Base-by-base conservation (phyloP, 2,797 vertebrate species). In the Oryzias dopingdopingensis region DNA sequence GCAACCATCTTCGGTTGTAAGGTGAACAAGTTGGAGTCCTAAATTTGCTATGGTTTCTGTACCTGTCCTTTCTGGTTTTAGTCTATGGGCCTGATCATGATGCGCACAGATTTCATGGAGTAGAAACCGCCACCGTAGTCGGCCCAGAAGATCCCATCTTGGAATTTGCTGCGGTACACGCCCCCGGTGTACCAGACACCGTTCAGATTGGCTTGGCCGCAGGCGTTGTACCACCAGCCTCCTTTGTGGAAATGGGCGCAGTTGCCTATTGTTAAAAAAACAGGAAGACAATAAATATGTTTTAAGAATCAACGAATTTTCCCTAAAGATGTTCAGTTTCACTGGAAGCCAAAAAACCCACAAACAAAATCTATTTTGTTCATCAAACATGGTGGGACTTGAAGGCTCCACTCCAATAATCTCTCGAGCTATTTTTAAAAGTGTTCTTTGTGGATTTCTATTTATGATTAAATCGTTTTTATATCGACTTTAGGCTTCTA, bases 191-290 rank as follows among this genome's bases (percentile, higher is more conserved):
- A 98, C 97, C 97, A 99, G n/a, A 99, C 95, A 1, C 97, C 97
- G 0, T 99, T 99, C 49, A 99, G 96, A 69, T 99, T 99, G 57
- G 94, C 91, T 76, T 99, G 97, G 42, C 96, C 97, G 0, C 97
- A 99, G 1, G 94, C 92, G 0, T 97, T 98, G 80, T 98, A 99
- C 97, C 97, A 99, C 97, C 97, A 99, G 66, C 97, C 97, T 56
- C 96, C 97, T 78, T 98, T 99, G 72, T 98, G 95, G 87, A 97
- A 99, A 70, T 99, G 95, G 42, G 97, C 97, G 49, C 97, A 99
- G 74, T 99, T 99, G 54, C 97, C 97, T 99, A 87, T 14, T 57
- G 59, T 15, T 49, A 53, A 62, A 59, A 18, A 65, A 26, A 69
- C 4, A 29, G 17, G 37, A 49, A 20, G 5, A 18, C 7, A 14